A percentile compares a stretch with the other conserved stretches of the same genome.
phyloP scores from a whole-genome alignment of 1,140 invertebrate genomes.

The Hypsibius dujardini region DNA sequence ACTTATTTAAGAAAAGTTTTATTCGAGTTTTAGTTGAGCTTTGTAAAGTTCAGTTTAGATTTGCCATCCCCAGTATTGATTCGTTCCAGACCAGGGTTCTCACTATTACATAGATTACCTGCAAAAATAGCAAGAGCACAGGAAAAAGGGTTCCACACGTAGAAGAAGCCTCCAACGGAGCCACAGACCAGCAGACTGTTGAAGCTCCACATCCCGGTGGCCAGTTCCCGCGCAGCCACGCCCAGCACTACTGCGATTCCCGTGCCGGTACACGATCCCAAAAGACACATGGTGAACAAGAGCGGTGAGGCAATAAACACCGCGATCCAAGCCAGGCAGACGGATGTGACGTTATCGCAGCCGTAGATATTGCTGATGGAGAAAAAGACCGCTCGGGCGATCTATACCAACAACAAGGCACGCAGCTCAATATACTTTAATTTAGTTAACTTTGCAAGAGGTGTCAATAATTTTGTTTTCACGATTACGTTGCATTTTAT shows the following conservation, averaged over 20 bases:
- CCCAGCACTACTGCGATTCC: neutral
- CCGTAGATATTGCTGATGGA: neutral
- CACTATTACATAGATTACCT: no score
- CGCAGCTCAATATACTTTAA: no score
- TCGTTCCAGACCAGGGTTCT: no score
- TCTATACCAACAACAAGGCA: no score
- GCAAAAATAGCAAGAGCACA: neutral
- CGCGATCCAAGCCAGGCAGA: neutral
- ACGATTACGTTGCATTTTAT: no score
- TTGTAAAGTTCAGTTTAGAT: no score
- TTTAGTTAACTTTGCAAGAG: no score
- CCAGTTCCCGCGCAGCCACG: neutral
- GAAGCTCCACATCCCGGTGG: neutral
- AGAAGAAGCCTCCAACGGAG: neutral
- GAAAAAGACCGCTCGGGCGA: slow-evolving; percentile 4
- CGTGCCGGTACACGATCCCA: neutral
- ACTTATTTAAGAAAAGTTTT: no score
- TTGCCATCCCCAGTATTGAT: no score
- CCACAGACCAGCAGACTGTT: neutral
- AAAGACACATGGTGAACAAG: neutral
- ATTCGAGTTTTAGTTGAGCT: no score
- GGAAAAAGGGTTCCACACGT: neutral
- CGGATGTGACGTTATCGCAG: neutral
- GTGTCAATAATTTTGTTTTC: no score
- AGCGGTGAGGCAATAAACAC: neutral